Evolutionary conservation across 2,888 invertebrate genomes (phyloP), one percentile per base, ranked within the genome.

Genomic region (Papilio gigon): DNA sequence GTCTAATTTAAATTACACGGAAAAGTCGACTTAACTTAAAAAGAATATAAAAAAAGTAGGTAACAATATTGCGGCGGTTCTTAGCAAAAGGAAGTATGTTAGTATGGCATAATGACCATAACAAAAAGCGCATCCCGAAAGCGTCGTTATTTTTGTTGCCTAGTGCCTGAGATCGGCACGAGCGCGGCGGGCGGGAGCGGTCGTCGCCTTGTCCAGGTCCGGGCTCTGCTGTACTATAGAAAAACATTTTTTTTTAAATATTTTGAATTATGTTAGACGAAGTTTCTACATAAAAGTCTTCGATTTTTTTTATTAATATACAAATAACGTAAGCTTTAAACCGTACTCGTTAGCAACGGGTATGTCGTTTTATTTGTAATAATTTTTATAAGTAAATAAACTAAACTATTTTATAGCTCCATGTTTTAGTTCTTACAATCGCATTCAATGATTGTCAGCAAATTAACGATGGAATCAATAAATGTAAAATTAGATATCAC

Each of bases 101-200:
- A 80, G 79, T 44, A 64, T 84, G 80, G 77, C 78, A 81, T 87
- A 83, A 83, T 84, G 80, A 82, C 81, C 82, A 86, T 87, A 88
- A 88, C 86, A 89, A 88, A 89, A 89, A 88, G 84, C 84, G 85
- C 87, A 87, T 89, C 89, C 89, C 88, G 82, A 88, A 89, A 82
- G 85, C 79, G 77, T 77, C 81, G 86, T 87, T 91, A 89, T 91
- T 92, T 90, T 89, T 84, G 89, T 89, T 90, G 86, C 84, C 81
- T 86, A 86, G 86, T 85, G 86, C 86, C 85, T 84, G 85, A 89
- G 91, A 90, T 88, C 82, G 84, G 84, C 78, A 79, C 78, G 77
- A 81, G 80, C 77, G 83, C 80, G 82, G 82, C 86, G 85, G 87
- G 89, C 84, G 88, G 87, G 87, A 86, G 83, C 90, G 92, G 91